Conservation (phyloP, 2,113 vertebrate species). For the Pelmatolapia mariae region DNA sequence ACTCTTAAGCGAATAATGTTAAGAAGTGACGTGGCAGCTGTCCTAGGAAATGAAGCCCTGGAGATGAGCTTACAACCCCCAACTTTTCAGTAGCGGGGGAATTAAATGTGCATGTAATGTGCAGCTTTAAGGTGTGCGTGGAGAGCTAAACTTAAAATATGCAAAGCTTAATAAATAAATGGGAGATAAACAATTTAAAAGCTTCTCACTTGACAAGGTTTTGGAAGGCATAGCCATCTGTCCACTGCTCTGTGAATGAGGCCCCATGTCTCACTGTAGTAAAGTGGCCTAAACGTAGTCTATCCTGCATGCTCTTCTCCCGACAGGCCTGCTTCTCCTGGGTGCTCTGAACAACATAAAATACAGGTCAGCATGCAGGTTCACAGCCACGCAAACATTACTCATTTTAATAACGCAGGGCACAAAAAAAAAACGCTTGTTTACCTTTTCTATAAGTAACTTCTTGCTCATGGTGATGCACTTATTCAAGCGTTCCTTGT, state of each 20-base stretch:
- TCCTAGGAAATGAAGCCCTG: neutral
- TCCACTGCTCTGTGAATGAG: conserved; percentile 99
- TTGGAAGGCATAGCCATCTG: conserved; percentile 98
- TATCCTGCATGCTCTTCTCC: conserved; percentile 99
- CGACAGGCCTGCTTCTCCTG: conserved; percentile 97
- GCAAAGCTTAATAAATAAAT: neutral
- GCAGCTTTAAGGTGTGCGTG: neutral
- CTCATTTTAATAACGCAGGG: neutral
- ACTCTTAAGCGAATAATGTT: neutral
- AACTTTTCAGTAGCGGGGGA: neutral
- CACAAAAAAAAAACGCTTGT: neutral
- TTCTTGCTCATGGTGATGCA: conserved; percentile 99
- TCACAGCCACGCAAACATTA: neutral
- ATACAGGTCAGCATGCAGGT: neutral
- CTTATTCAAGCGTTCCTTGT: conserved; percentile 99
- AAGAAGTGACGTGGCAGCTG: neutral
- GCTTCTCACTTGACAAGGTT: conserved; percentile 94
- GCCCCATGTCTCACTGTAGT: conserved; percentile 98
- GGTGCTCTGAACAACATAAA: conserved; percentile 79
- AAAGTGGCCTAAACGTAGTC: conserved; percentile 97
- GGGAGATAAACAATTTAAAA: neutral
- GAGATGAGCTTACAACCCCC: neutral
- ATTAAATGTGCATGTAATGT: neutral
- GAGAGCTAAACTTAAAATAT: neutral
- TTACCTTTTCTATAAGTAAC: conserved; percentile 98